Evolutionary conservation across 2,113 vertebrate species (phyloP), one percentile per base, ranked within the genome.

Genomic region (Ursus arctos): DNA sequence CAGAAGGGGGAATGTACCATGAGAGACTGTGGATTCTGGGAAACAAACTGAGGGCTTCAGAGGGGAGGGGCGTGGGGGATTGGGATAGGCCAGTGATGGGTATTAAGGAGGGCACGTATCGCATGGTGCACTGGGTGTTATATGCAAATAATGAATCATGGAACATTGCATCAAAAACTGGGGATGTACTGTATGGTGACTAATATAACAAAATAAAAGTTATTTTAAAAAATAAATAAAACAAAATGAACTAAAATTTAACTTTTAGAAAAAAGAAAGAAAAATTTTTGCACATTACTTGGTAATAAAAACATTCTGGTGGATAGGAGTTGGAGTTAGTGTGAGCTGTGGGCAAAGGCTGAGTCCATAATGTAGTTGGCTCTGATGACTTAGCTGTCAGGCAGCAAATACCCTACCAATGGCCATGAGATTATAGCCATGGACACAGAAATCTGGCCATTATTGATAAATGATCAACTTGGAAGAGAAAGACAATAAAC

Each of bases 161-260:
- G 43, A 43, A 43, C 43, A 43, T 43, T 43, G 43, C 43, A 43
- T 43, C 43, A 43, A 43, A 43, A 43, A 43, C 43, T 43, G 43
- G 43, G 43, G 43, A 43, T 43, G 43, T 43, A 43, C 43, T 43
- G 43, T 43, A 43, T 43, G 43, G 43, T 43, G 43, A 43, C 43
- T 43, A 43, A 43, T 43, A 43, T 43, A 43, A 43, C 43, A 43
- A 43, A 43, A 43, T 43, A 6, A 43, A 43, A 43, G 6, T 43
- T 43, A 43, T 43, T 43, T 5, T 1, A 43, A 69, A 93, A 85
- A 80, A 59, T 24, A 82, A 80, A 59, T 24, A 82, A 72, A 63
- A 36, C 36, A 40, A 74, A n/a, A 36, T 51, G 5, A 94, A 74
- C 1, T 51, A 69, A 96, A 86, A 49, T 67, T 81, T 88, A 91